A percentile compares a stretch with the other conserved stretches of the same genome.
phyloP scores from a whole-genome alignment of 2,797 vertebrate species.

The Sandelia bainsii region DNA sequence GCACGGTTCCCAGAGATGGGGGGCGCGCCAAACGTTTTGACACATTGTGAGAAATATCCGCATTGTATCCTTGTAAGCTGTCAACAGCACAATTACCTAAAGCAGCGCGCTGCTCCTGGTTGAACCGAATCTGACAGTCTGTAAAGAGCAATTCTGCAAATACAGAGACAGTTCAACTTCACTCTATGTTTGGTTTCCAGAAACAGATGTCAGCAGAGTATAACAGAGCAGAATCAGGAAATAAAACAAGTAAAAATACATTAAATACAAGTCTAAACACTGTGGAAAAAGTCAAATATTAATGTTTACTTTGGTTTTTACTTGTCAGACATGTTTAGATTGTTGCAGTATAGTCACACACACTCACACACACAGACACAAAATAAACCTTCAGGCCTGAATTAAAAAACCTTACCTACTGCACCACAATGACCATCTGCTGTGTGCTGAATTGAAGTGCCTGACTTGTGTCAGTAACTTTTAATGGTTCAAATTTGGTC shows the following conservation, averaged over 20 bases:
- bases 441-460: no score
- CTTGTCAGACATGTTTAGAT: neutral
- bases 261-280: no score
- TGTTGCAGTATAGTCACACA: no score
- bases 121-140: no score
- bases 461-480: conserved; percentile 21
- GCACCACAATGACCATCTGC: neutral
- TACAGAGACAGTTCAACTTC: neutral
- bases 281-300: no score
- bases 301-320: neutral
- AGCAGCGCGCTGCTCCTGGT: neutral
- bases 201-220: no score
- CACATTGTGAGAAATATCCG: conserved; percentile 86
- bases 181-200: neutral
- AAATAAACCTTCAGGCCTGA: conserved; percentile 12
- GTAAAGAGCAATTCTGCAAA: neutral
- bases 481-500: conserved; percentile 76
- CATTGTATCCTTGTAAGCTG: conserved; percentile 83
- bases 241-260: no score
- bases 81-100: conserved; percentile 73
- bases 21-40: conserved; percentile 85
- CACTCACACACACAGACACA: no score
- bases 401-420: conserved; percentile 11
- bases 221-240: no score
- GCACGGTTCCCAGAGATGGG: conserved; percentile 82